Conservation (phyloP, 64 coral and sea anemone species). For the Platygyra sinensis region DNA sequence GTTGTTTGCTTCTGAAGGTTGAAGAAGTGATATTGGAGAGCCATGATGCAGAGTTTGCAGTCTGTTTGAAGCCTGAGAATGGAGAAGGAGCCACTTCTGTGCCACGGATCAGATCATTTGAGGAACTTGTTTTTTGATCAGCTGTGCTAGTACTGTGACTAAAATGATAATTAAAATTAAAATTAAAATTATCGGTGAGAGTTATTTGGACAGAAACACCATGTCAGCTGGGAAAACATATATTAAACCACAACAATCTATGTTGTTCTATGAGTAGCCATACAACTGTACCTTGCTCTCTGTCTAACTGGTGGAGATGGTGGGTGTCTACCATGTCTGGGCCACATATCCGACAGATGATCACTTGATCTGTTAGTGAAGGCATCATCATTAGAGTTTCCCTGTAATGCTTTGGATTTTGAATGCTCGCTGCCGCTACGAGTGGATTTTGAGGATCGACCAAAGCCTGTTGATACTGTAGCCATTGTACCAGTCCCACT, state of each 20-base stretch:
- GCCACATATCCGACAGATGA: constrained; percentile 63
- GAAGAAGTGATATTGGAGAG: constrained; percentile 69
- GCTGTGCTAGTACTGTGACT: constrained; percentile 69
- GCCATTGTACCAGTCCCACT: constrained; percentile 98
- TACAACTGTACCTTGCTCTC: constrained; percentile 71
- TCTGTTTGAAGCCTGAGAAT: background rate
- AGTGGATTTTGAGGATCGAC: constrained; percentile 67
- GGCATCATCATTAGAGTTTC: background rate
- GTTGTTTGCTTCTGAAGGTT: constrained; percentile 67
- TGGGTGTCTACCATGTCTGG: constrained; percentile 61
- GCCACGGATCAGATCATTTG: constrained; percentile 39
- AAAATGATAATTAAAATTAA: background rate
- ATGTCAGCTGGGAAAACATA: no score
- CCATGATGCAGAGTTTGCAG: constrained; percentile 59
- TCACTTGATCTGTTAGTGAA: constrained; percentile 40
- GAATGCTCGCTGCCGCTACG: background rate
- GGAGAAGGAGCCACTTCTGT: constrained; percentile 62
- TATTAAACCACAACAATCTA: no score
- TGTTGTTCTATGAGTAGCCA: no score
- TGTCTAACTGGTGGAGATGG: constrained; percentile 96
- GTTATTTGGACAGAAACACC: background rate
- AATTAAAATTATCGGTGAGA: background rate
- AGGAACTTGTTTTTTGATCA: constrained; percentile 54
- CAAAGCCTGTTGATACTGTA: constrained; percentile 80
- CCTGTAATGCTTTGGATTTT: constrained; percentile 15